A percentile compares a stretch with the other conserved stretches of the same genome.
These are phyloP conservation scores for Fukomys damarensis DNA, from an alignment of 2,113 vertebrate species.

Conservation along the genomic window DNA sequence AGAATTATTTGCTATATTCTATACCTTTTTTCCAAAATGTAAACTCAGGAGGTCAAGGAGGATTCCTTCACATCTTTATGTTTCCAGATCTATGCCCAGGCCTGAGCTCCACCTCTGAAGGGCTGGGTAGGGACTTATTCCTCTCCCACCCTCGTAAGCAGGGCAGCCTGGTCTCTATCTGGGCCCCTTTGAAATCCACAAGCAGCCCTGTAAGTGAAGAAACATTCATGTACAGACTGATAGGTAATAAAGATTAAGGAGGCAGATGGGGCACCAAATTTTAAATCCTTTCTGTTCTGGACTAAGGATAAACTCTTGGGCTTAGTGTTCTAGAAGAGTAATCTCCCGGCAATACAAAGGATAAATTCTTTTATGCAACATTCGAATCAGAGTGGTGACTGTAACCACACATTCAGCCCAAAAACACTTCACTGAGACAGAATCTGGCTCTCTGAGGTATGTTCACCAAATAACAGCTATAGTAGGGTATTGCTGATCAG, in stretches of 20 bases:
- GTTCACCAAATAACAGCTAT: neutral
- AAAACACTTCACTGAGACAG: neutral
- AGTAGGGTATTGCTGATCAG: neutral
- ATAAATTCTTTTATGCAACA: neutral
- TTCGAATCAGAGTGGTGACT: neutral
- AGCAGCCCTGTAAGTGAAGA: neutral
- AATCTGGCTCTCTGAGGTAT: constrained; percentile 22
- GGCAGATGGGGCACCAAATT: neutral
- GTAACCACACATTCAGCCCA: neutral
- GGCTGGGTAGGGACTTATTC: fast-evolving
- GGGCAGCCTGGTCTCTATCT: neutral
- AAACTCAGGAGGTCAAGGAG: neutral
- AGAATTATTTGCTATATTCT: neutral
- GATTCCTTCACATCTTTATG: neutral
- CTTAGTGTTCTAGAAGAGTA: constrained; percentile 2
- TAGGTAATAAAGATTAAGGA: neutral
- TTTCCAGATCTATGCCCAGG: neutral
- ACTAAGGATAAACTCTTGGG: constrained; percentile 22
- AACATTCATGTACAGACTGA: neutral
- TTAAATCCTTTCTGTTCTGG: neutral
- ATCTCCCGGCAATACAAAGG: constrained; percentile 18
- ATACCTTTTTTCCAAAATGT: neutral
- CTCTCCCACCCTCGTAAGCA: neutral
- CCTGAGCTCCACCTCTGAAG: neutral
- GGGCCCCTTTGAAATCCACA: neutral